Evolutionary conservation across 1,140 invertebrate species (phyloP), one percentile per base, ranked within the genome.

Genomic region (Samia ricini): DNA sequence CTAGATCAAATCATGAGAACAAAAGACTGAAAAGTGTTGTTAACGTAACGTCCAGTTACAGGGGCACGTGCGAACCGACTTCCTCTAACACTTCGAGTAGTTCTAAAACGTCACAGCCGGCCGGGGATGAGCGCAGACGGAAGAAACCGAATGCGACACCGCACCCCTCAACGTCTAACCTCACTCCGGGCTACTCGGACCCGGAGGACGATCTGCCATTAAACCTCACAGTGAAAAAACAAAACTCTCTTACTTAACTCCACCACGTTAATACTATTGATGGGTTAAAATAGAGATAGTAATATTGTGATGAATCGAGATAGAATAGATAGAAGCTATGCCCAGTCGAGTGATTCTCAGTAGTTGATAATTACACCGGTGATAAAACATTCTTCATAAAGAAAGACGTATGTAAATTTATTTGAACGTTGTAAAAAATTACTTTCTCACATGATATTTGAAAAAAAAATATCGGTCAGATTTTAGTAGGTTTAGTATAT

Each of bases 21-120:
- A 83, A 69, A 82, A 85, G 83, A 81, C 81, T 88, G 79, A 83
- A 71, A 65, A 89, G 84, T 69, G 86, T 87, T 59, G 82, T 87
- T 18, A 81, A 73, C 58, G 77, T 87, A 48, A 78, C 85, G 61
- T 71, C 72, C 60, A 74, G 72, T 55, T 67, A 74, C 64, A 78
- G 72, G 60, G 70, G 65, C 29, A 62, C 63, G 56, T 21, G 56
- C n/a, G 18, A 15, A 7, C 7, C 24, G n/a, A 18, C 20, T 4
- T 18, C 21, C 22, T 29, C 56, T 0, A n/a, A 7, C 24, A 18
- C 56, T n/a, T 0, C 24, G n/a, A 24, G 6, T n/a, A 18, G 23
- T n/a, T 21, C 15, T 8, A 23, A 1, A 4, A 24, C 3, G 22
- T 24, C 26, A 19, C 24, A 7, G 56, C 1, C 56, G 20, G 23